Percentiles rank a stretch among this genome's conserved stretches.
phyloP scores from a whole-genome alignment of 2,113 vertebrate genomes.

The Agapornis roseicollis region DNA sequence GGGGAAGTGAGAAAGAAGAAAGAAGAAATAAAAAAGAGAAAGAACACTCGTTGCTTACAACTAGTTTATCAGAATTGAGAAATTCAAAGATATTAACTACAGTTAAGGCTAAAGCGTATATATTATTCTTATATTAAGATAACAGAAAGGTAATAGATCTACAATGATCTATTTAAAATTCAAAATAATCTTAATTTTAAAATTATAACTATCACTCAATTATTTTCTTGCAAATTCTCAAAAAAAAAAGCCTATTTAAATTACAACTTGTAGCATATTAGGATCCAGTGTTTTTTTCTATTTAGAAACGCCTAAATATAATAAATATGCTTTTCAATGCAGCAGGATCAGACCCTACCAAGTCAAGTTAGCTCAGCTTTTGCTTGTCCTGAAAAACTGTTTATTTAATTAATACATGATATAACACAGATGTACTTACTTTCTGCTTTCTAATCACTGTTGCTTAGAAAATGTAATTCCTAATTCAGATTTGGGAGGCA shows the following conservation, averaged over 20 bases:
- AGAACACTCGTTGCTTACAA: background rate
- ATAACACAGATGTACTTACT: background rate
- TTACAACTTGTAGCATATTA: constrained; percentile 27
- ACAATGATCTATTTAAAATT: background rate
- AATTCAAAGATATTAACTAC: background rate
- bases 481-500: background rate
- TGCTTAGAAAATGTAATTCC: background rate
- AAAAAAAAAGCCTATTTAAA: background rate
- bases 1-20: background rate
- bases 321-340: background rate
- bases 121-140: background rate
- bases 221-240: background rate
- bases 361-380: background rate
- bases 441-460: background rate
- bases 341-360: background rate
- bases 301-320: background rate
- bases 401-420: background rate
- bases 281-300: background rate
- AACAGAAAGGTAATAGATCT: background rate
- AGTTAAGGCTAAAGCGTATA: background rate
- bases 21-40: background rate
- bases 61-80: background rate
- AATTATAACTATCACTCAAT: background rate
- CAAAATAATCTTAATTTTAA: background rate
- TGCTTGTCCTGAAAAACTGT: background rate